phyloP scores from a whole-genome alignment of 2,888 invertebrate genomes.

The Herminia tarsipennalis region DNA sequence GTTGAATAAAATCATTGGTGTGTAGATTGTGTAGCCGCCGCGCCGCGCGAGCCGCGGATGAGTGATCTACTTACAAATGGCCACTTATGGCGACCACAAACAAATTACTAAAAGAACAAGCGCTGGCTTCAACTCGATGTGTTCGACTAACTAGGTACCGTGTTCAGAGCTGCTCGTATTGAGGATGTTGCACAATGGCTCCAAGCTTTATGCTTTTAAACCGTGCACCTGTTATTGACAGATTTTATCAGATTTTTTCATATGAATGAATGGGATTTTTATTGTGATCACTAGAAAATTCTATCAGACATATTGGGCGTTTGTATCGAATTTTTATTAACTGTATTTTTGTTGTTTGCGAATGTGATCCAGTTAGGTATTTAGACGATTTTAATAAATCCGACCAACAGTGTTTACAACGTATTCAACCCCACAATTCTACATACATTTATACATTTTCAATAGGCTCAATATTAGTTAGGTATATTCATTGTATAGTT shows the following conservation, averaged over 20 bases:
- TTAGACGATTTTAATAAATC: no score
- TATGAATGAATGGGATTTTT: conserved; percentile 13
- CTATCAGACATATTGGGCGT: conserved; percentile 2
- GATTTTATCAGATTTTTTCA: conserved; percentile 7
- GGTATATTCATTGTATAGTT: no score
- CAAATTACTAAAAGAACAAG: conserved; percentile 67
- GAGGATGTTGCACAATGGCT: conserved; percentile 28
- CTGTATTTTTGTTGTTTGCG: no score
- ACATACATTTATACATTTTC: no score
- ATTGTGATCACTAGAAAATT: conserved; percentile 7
- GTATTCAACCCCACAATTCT: no score
- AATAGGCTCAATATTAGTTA: no score
- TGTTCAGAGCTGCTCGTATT: conserved; percentile 41
- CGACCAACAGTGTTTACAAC: no score
- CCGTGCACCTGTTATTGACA: conserved; percentile 5
- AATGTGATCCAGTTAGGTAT: no score
- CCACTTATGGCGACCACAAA: conserved; percentile 68
- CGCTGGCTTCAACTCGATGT: conserved; percentile 40
- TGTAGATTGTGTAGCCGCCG: conserved; percentile 53
- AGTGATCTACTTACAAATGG: conserved; percentile 73
- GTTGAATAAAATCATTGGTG: conserved; percentile 69
- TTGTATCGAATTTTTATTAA: neutral
- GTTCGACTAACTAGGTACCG: conserved; percentile 51
- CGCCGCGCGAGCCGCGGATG: conserved; percentile 52
- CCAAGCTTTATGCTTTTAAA: conserved; percentile 10